Percentiles rank a stretch among this genome's conserved stretches.
phyloP scores from a whole-genome alignment of 1,140 invertebrate genomes.

The Drosophila ficusphila region DNA sequence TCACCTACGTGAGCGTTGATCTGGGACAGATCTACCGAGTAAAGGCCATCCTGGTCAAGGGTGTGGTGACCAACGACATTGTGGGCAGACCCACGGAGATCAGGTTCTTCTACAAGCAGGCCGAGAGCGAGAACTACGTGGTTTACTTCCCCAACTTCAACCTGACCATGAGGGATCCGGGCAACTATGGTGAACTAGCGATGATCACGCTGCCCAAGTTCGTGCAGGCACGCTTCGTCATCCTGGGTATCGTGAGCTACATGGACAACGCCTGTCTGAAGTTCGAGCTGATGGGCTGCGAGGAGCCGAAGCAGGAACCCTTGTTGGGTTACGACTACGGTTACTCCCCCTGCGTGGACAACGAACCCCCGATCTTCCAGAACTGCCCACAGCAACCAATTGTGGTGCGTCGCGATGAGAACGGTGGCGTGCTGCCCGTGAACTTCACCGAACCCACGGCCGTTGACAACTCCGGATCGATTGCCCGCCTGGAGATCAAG shows the following conservation, averaged over 20 bases:
- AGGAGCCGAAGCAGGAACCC: constrained; percentile 91
- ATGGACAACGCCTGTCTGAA: constrained; percentile 98
- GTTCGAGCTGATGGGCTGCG: constrained; percentile 98
- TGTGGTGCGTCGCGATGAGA: constrained; percentile 93
- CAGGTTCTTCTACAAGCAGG: constrained; percentile 97
- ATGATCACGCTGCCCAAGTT: constrained; percentile 97
- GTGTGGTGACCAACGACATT: constrained; percentile 97
- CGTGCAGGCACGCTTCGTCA: constrained; percentile 96
- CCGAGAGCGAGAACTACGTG: constrained; percentile 96
- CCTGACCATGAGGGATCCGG: constrained; percentile 95
- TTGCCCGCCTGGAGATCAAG: constrained; percentile 95
- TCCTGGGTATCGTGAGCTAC: constrained; percentile 96
- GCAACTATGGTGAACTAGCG: constrained; percentile 96
- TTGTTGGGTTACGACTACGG: constrained; percentile 96
- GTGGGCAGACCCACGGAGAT: constrained; percentile 97
- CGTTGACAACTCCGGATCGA: constrained; percentile 96
- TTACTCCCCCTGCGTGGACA: constrained; percentile 97
- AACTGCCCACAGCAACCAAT: constrained; percentile 97
- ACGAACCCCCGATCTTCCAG: constrained; percentile 97
- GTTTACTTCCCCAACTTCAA: constrained; percentile 99
- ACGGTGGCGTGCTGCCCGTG: constrained; percentile 93
- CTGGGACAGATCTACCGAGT: constrained; percentile 95
- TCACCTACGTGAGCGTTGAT: constrained; percentile 97
- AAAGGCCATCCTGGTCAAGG: constrained; percentile 96
- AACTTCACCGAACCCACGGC: constrained; percentile 97